Percentiles rank a stretch among this genome's conserved stretches.
Conservation (phyloP, 2,888 invertebrate species). For the Mellilla xanthometata region DNA sequence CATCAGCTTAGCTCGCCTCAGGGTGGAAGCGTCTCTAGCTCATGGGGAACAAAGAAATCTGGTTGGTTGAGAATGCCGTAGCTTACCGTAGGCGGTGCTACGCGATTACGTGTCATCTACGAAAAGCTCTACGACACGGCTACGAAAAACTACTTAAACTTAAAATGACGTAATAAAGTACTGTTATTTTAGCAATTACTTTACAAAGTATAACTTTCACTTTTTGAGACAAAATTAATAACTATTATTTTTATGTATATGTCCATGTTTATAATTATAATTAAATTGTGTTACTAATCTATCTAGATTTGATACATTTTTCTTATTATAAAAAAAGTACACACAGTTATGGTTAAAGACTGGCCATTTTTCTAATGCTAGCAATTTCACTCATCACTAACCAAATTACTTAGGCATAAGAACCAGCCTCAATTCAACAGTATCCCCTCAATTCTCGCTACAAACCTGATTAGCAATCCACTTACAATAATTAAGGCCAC, state of each 20-base stretch:
- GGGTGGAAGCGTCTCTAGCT: neutral
- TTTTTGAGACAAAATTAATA: no score
- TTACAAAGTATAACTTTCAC: no score
- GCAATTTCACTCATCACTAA: constrained; percentile 13
- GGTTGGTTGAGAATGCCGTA: constrained; percentile 9
- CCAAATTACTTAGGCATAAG: constrained; percentile 31
- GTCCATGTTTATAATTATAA: no score
- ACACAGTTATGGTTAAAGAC: no score
- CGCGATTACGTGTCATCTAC: constrained; percentile 6
- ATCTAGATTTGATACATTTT: no score
- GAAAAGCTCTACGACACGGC: constrained; percentile 8
- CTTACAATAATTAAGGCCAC: constrained; percentile 66
- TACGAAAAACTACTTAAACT: constrained; percentile 13
- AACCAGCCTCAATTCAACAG: constrained; percentile 32
- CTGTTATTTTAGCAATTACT: no score
- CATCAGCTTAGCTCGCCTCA: neutral
- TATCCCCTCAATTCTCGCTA: constrained; percentile 40
- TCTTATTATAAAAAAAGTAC: no score
- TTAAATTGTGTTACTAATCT: no score
- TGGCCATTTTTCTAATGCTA: no score
- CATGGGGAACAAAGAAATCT: constrained; percentile 1
- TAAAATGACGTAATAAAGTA: neutral
- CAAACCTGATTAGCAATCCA: constrained; percentile 65
- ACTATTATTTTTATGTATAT: no score
- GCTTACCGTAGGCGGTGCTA: constrained; percentile 18